Evolutionary conservation across 2,888 invertebrate species (phyloP).

Genomic region (Dilophus febrilis): DNA sequence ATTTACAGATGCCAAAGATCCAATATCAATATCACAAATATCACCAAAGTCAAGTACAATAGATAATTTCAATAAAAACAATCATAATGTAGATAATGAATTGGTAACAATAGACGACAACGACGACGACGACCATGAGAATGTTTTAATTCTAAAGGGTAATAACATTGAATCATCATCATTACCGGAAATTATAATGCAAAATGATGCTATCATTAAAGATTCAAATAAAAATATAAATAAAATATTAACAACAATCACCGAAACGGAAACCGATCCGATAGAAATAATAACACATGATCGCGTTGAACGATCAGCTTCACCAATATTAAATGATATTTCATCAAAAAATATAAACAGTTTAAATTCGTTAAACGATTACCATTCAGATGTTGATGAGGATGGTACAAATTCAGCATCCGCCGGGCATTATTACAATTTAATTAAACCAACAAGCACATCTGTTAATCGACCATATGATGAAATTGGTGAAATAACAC

Average conservation of each 20-base stretch:
- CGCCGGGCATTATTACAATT: constrained; percentile 24
- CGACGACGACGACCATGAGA: no score
- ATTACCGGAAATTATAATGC: constrained; percentile 18
- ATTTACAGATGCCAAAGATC: no score
- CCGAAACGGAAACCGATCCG: constrained; percentile 14
- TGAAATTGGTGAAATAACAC: constrained; percentile 19
- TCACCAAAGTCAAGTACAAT: constrained; percentile 43
- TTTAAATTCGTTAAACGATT: not conserved
- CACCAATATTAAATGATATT: constrained; percentile 39
- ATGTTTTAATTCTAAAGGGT: constrained; percentile 11
- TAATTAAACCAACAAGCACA: constrained; percentile 26
- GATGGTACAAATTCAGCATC: constrained; percentile 11
- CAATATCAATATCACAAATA: constrained; percentile 42
- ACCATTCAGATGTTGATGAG: constrained; percentile 4
- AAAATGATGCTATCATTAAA: constrained; percentile 8
- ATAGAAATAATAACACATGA: constrained; percentile 27
- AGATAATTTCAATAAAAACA: constrained; percentile 3
- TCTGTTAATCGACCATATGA: constrained; percentile 9
- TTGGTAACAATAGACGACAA: no score
- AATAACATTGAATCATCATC: constrained; percentile 22
- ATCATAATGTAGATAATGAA: not conserved
- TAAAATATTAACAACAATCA: constrained; percentile 6
- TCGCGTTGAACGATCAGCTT: constrained; percentile 37
- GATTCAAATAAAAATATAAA: constrained; percentile 10
- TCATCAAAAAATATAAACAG: constrained; percentile 18